Evolutionary conservation across 2,113 vertebrate genomes (phyloP).

Genomic region (Passerina amoena): DNA sequence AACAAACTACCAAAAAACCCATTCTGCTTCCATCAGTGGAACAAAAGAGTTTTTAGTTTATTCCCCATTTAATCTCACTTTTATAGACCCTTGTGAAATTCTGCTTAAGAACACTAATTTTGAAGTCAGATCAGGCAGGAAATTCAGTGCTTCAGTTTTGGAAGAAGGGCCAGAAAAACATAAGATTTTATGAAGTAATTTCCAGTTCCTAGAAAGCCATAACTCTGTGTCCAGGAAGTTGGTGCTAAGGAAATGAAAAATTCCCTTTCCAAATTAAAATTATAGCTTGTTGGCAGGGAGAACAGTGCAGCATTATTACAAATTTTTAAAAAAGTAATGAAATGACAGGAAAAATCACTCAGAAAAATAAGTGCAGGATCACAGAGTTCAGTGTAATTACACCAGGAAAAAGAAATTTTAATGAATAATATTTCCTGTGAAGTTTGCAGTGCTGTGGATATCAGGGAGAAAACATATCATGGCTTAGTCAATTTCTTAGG

Average conservation of each 20-base stretch:
- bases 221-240: not conserved
- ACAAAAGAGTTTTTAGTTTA: not conserved
- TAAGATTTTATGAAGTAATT: not conserved
- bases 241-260: not conserved
- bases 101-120: not conserved
- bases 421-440: not conserved
- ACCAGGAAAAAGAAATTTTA: not conserved
- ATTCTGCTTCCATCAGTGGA: not conserved
- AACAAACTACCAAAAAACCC: not conserved
- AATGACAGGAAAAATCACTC: not conserved
- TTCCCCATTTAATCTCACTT: not conserved
- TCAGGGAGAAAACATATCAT: not conserved
- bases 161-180: not conserved
- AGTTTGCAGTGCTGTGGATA: not conserved
- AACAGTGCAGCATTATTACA: fast-evolving
- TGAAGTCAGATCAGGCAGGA: not conserved
- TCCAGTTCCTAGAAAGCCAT: not conserved
- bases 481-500: not conserved
- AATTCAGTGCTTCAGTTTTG: not conserved
- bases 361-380: not conserved
- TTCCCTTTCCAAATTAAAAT: not conserved
- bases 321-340: not conserved
- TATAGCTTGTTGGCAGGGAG: not conserved
- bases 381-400: not conserved
- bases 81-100: not conserved